Base-by-base conservation (phyloP, 2,113 vertebrate genomes). In the Zeus faber region DNA sequence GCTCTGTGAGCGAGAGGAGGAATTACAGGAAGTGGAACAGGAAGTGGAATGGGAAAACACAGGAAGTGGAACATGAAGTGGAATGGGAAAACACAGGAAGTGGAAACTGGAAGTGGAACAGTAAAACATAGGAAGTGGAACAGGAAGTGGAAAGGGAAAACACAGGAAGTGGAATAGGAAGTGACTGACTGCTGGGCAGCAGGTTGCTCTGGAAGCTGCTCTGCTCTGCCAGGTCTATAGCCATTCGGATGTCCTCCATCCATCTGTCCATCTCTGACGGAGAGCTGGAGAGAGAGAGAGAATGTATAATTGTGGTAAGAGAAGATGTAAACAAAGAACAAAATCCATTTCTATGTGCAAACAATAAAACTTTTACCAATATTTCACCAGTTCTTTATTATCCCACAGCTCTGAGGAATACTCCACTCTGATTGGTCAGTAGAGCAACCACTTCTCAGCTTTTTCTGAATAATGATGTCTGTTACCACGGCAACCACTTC, bases 171-270 rank as follows among this genome's bases (percentile, higher is more conserved):
- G 31, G 7, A 33, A 2, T 4, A 29, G 26, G 26, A 29, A 29
- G 9, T 5, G 9, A 5, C 4, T 29, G 89, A 70, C 92, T 92
- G 75, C 84, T 84, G 45, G 90, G 88, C 53, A 96, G 84, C 54
- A 96, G 70, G 77, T 94, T 92, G 0, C 86, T 64, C 22, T 70
- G 51, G 1, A 86, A 88, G 39, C 87, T 94, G 80, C 82, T 91
- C 67, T 96, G 93, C 62, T 97, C 94, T 0, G 94, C 90, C 70
- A 97, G 79, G 66, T 94, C 94, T 2, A 97, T 91, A 10, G 95
- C 97, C 93, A 96, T 95, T 80, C 92, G 89, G 72, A 99, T 89
- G 77, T 99, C 97, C 74, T 99, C 96, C 22, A 91, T 86, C 96
- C 97, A 99, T 21, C 91, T 94, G 62, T 96, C 94, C 94, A 96